These are phyloP conservation scores for Erithacus rubecula DNA, from an alignment of 2,797 vertebrate genomes.

Conservation along the genomic window DNA sequence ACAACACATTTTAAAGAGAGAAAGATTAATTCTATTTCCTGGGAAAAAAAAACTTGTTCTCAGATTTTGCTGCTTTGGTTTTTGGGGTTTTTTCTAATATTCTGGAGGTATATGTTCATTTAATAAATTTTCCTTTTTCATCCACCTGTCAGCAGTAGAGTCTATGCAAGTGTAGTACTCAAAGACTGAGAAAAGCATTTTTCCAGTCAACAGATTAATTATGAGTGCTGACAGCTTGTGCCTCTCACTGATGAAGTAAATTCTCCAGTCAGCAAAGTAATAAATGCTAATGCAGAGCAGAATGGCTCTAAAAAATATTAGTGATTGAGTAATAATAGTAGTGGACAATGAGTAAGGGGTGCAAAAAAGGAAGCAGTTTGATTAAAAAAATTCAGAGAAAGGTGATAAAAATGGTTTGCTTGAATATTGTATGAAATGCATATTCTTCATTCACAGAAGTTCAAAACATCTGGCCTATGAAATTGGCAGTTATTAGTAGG, in stretches of 20 bases:
- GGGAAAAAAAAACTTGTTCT: rapidly evolving
- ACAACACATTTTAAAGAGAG: background rate
- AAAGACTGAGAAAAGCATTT: background rate
- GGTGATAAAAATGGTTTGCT: background rate
- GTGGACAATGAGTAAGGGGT: background rate
- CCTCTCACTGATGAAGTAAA: background rate
- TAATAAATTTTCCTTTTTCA: background rate
- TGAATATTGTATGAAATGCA: background rate
- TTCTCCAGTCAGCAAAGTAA: background rate
- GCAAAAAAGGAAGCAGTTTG: background rate
- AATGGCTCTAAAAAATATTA: background rate
- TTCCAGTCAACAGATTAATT: background rate
- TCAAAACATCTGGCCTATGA: background rate
- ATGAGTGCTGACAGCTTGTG: background rate
- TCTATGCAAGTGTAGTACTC: background rate
- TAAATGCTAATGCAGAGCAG: background rate
- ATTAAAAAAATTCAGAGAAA: background rate
- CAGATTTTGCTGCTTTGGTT: rapidly evolving
- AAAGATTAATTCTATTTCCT: background rate
- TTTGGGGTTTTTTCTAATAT: background rate
- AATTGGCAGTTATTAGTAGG: background rate
- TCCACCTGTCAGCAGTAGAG: background rate
- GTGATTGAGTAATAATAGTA: background rate
- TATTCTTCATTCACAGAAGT: background rate
- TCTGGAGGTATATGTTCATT: background rate